Percentiles rank a stretch among this genome's conserved stretches.
Conservation (phyloP, 2,888 invertebrate species). For the Dione juno region DNA sequence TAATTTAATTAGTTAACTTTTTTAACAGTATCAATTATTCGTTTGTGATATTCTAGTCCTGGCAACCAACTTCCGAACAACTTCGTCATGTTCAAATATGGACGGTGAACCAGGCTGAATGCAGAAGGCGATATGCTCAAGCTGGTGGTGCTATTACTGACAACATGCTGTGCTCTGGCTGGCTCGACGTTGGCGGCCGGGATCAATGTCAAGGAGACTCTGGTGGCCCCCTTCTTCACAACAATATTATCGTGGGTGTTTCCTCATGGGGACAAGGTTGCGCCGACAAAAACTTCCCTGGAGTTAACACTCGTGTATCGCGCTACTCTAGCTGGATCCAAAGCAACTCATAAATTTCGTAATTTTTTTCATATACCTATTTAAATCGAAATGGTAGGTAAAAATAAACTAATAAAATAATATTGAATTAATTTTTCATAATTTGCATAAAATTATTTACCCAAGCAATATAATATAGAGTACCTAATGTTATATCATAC, state of each 20-base stretch:
- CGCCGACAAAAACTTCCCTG: constrained; percentile 50
- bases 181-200: constrained; percentile 64
- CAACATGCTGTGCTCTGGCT: constrained; percentile 65
- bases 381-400: too few species aligned
- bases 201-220: constrained; percentile 68
- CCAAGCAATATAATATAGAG: too few species aligned
- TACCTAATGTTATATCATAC: too few species aligned
- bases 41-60: constrained; percentile 30
- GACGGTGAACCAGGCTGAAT: constrained; percentile 53
- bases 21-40: neutral
- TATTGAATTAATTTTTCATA: too few species aligned
- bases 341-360: constrained; percentile 50
- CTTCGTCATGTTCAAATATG: constrained; percentile 57
- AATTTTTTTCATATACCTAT: too few species aligned
- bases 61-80: constrained; percentile 6
- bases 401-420: too few species aligned
- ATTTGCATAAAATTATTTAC: too few species aligned
- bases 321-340: constrained; percentile 59
- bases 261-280: constrained; percentile 59
- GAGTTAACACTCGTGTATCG: constrained; percentile 59
- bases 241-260: constrained; percentile 50
- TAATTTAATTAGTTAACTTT: too few species aligned
- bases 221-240: constrained; percentile 66
- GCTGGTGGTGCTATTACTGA: constrained; percentile 50
- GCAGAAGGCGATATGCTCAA: constrained; percentile 51